These are phyloP conservation scores for Coccyzus lansbergi DNA, from an alignment of 2,797 vertebrate genomes.

Conservation along the genomic window DNA sequence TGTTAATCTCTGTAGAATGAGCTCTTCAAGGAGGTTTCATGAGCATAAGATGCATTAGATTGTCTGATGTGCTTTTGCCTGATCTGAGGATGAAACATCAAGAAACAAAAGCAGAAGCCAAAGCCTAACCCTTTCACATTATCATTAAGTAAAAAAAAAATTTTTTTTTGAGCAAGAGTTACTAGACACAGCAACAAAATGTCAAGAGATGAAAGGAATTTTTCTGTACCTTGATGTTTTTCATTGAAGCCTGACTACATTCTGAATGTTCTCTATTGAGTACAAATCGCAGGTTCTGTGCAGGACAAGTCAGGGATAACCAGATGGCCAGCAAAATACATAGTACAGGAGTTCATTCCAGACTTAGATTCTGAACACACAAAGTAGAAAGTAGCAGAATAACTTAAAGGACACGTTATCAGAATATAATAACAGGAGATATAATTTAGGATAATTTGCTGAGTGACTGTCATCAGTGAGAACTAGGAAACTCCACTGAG, in stretches of 20 bases:
- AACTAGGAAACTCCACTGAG: fast-evolving
- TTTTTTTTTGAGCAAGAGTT: not conserved
- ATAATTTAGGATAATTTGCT: not conserved
- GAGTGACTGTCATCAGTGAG: not conserved
- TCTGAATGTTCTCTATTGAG: not conserved
- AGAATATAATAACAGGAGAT: not conserved
- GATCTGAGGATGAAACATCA: not conserved
- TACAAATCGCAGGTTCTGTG: not conserved
- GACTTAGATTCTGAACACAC: fast-evolving
- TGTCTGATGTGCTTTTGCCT: fast-evolving
- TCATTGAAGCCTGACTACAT: not conserved
- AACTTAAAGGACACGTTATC: not conserved
- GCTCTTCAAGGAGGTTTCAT: not conserved
- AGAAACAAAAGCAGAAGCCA: not conserved
- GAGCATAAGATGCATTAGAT: not conserved
- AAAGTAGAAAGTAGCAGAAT: not conserved
- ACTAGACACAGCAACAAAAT: not conserved
- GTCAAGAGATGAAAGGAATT: fast-evolving
- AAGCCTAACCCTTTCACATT: not conserved
- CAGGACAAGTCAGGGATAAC: not conserved
- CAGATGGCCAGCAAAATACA: not conserved
- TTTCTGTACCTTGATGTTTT: not conserved
- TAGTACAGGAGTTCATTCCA: not conserved
- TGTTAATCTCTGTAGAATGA: not conserved
- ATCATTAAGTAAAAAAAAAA: not conserved